Evolutionary conservation across 64 coral and sea anemone species (phyloP).

Genomic region (Montipora capricornis): DNA sequence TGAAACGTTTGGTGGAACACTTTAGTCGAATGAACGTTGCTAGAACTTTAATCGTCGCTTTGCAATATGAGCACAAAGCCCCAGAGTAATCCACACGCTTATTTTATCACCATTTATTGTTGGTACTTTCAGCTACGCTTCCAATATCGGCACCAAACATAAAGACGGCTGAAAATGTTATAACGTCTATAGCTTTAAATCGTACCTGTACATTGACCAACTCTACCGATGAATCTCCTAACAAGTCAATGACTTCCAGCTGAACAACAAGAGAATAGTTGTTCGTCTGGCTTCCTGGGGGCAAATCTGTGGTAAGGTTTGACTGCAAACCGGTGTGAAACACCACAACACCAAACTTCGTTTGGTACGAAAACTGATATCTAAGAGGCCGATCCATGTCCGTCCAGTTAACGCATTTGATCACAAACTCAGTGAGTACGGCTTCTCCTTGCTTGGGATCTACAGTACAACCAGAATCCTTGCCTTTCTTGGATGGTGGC

Average conservation of each 20-base stretch:
- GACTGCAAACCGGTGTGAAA: slow-evolving; percentile 52
- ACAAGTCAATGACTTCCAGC: slow-evolving; percentile 65
- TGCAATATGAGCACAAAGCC: too few relatives aligned
- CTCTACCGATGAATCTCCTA: slow-evolving; percentile 60
- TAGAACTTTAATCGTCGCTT: too few relatives aligned
- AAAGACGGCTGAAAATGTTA: too few relatives aligned
- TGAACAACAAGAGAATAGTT: slow-evolving; percentile 61
- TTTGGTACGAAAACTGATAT: slow-evolving; percentile 73
- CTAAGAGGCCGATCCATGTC: slow-evolving; percentile 64
- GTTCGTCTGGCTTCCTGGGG: slow-evolving; percentile 43
- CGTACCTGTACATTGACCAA: slow-evolving; percentile 57
- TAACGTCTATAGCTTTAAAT: neutral
- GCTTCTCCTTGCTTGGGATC: slow-evolving; percentile 56
- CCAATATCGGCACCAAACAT: too few relatives aligned
- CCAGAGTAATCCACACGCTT: too few relatives aligned
- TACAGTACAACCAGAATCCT: slow-evolving; percentile 14
- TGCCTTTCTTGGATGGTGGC: slow-evolving; percentile 21
- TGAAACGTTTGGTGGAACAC: too few relatives aligned
- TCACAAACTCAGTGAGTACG: slow-evolving; percentile 62
- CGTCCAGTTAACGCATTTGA: slow-evolving; percentile 50
- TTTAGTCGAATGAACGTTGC: too few relatives aligned
- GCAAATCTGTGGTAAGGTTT: slow-evolving; percentile 57
- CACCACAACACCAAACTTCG: slow-evolving; percentile 66
- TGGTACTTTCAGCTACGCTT: too few relatives aligned
- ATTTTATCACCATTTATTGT: too few relatives aligned